Evolutionary conservation across 2,888 invertebrate genomes (phyloP).

Genomic region (Cantharis rufa): DNA sequence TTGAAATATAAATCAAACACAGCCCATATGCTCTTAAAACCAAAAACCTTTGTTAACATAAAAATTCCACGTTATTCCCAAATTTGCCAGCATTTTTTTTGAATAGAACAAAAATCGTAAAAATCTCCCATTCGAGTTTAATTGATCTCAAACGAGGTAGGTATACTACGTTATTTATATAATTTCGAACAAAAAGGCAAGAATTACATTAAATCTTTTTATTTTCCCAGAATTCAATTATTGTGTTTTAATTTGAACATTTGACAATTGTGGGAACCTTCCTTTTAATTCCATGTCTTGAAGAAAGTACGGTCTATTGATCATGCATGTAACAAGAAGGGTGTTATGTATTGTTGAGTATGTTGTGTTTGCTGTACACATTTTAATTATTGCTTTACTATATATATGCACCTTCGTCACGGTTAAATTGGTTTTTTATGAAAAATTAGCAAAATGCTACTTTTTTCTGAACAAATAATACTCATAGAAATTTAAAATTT

Average conservation of each 20-base stretch:
- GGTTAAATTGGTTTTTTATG: neutral
- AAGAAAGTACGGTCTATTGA: conserved; percentile 7
- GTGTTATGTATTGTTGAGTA: neutral
- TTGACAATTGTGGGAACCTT: conserved; percentile 22
- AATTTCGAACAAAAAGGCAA: neutral
- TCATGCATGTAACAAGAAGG: conserved; percentile 17
- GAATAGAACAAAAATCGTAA: conserved; percentile 12
- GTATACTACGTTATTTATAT: neutral
- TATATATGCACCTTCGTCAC: neutral
- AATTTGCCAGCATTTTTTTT: conserved; percentile 9
- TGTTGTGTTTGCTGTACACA: neutral
- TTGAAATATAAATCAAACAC: conserved; percentile 26
- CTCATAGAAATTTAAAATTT: neutral
- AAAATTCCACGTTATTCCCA: conserved; percentile 5
- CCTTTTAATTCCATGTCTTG: conserved; percentile 1
- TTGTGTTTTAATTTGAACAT: conserved; percentile 5
- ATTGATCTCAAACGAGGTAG: conserved; percentile 3
- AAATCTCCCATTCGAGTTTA: conserved; percentile 1
- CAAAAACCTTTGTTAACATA: conserved; percentile 1
- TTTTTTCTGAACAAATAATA: neutral
- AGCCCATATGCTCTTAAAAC: conserved; percentile 9
- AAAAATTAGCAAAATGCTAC: neutral
- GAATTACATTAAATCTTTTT: neutral
- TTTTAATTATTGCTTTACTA: neutral
- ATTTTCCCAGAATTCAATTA: conserved; percentile 19